Evolutionary conservation across 1,140 invertebrate species (phyloP), one percentile per base, ranked within the genome.

Genomic region (Adelges cooleyi): DNA sequence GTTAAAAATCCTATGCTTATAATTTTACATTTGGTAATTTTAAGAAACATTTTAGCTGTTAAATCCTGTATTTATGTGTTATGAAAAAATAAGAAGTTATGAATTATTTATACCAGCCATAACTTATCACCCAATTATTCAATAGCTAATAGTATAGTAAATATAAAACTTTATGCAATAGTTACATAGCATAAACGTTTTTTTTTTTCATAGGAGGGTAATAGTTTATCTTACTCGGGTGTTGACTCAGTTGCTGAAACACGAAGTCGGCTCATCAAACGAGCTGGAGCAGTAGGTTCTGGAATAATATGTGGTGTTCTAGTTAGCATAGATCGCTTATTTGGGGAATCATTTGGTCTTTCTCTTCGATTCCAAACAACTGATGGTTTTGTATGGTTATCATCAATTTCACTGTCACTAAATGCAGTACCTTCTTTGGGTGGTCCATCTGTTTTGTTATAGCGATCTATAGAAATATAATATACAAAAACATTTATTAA

Each of bases 331-430:
- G 66, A 46, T 13, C 56, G 66, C 62, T 67, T 67, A 40, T 49
- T 46, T 17, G 53, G 6, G 15, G 13, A 48, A 17, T 65, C 46
- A 49, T 11, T 50, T 20, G 52, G 53, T 66, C 48, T 65, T 44
- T 52, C 67, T 54, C 38, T 67, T 53, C 48, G 59, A 48, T 65
- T 66, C 53, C 66, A 50, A 54, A 36, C n/a, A 27, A 46, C 17
- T 59, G 53, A 23, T 48, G 56, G 25, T 48, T 68, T 69, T 1
- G 68, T 48, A 25, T 54, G 50, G 52, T 77, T 75, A 2, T 68
- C 74, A 23, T 80, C 79, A 17, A 73, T 75, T 59, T 81, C 80
- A 50, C 79, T 78, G 50, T 80, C 80, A 56, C 79, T 80, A 48
- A 75, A 79, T 2, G 74, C 56, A 3, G 56, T 18, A 29, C n/a